Evolutionary conservation across 2,888 invertebrate genomes (phyloP).

Genomic region (Amblyjoppa proteus): DNA sequence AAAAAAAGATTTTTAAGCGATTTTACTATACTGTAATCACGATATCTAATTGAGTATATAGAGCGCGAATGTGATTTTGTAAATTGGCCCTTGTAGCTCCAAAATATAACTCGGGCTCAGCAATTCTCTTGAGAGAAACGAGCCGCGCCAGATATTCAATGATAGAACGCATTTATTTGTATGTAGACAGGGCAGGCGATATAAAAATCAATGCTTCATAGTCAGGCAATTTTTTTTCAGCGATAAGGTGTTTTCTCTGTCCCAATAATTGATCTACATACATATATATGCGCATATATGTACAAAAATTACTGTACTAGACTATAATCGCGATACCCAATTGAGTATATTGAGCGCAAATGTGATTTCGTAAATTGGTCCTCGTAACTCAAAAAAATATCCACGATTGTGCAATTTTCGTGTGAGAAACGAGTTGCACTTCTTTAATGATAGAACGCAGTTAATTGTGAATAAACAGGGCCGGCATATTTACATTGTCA

Average conservation of each 20-base stretch:
- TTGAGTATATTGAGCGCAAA: conserved; percentile 53
- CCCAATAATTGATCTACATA: not conserved
- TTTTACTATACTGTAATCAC: conserved; percentile 13
- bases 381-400: not conserved
- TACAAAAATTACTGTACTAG: not conserved
- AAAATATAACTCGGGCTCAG: conserved; percentile 7
- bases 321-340: conserved; percentile 49
- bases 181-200: too few relatives aligned
- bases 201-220: too few relatives aligned
- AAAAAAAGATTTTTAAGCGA: too few relatives aligned
- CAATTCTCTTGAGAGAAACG: conserved; percentile 40
- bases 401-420: conserved; percentile 41
- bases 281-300: too few relatives aligned
- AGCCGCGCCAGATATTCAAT: conserved; percentile 28
- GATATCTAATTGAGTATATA: conserved; percentile 59
- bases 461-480: not conserved
- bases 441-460: conserved; percentile 41
- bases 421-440: not conserved
- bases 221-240: conserved; percentile 1
- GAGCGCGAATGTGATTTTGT: conserved; percentile 30
- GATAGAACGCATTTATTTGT: conserved; percentile 15
- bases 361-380: conserved; percentile 22
- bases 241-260: conserved; percentile 11
- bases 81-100: conserved; percentile 17
- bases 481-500: conserved; percentile 53